Percentiles rank a stretch among this genome's conserved stretches.
phyloP scores from a whole-genome alignment of 1,140 invertebrate species.

The Penaeus chinensis region DNA sequence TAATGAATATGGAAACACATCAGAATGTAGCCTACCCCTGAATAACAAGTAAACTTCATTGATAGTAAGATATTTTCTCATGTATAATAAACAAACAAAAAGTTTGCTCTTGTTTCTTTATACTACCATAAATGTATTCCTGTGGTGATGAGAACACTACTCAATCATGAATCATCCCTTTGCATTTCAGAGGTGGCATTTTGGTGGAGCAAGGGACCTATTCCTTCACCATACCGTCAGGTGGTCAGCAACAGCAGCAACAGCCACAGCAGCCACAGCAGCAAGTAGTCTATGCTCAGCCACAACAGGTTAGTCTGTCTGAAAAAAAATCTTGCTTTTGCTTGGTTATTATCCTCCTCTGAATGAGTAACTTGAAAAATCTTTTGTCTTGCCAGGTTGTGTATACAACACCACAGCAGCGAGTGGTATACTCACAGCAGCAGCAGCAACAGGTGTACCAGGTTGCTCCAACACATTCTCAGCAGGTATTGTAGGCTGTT shows the following conservation, averaged over 20 bases:
- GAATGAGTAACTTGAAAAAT: not conserved
- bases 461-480: slow-evolving; percentile 43
- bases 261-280: slow-evolving; percentile 17
- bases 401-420: slow-evolving; percentile 36
- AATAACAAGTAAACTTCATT: no score
- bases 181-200: slow-evolving; percentile 35
- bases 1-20: no score
- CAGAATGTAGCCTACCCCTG: no score
- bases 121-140: no score
- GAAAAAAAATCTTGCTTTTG: no score
- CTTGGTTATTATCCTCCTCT: no score
- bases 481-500: slow-evolving; percentile 24
- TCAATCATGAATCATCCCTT: not conserved
- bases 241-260: slow-evolving; percentile 12
- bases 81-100: no score
- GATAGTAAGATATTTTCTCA: no score
- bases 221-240: slow-evolving; percentile 48
- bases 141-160: no score
- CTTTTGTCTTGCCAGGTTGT: slow-evolving; percentile 36
- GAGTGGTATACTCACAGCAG: slow-evolving; percentile 49
- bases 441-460: slow-evolving; percentile 47
- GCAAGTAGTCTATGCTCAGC: slow-evolving; percentile 39
- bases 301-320: slow-evolving; percentile 37
- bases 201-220: slow-evolving; percentile 50
- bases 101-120: no score